Percentiles rank a stretch among this genome's conserved stretches.
These are phyloP conservation scores for Leptinotarsa haldemani DNA, from an alignment of 2,888 invertebrate species.

Conservation along the genomic window DNA sequence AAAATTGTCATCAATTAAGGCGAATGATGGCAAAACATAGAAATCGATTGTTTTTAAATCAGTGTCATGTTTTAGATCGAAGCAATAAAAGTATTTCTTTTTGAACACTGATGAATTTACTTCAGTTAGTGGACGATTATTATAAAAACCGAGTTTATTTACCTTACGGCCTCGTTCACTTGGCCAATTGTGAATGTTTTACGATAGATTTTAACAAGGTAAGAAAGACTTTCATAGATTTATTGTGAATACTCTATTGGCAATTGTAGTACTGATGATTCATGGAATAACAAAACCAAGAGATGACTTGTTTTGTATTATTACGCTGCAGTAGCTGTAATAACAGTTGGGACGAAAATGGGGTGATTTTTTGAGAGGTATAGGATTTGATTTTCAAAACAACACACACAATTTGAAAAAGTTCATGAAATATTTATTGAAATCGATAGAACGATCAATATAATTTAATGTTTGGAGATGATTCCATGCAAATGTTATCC, in stretches of 20 bases:
- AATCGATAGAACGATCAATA: too few relatives aligned
- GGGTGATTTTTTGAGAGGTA: too few relatives aligned
- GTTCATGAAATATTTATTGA: too few relatives aligned
- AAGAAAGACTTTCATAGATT: background rate
- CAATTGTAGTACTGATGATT: too few relatives aligned
- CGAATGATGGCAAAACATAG: conserved; percentile 25
- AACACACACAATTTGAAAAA: too few relatives aligned
- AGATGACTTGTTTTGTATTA: too few relatives aligned
- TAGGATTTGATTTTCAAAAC: too few relatives aligned
- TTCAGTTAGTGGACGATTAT: conserved; percentile 40
- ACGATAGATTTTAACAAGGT: conserved; percentile 35
- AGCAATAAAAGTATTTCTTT: conserved; percentile 13
- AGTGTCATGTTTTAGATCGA: conserved; percentile 20
- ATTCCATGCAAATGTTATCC: too few relatives aligned
- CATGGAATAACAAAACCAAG: background rate
- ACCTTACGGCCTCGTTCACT: conserved; percentile 46
- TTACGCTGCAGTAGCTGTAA: too few relatives aligned
- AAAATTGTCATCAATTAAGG: conserved; percentile 30
- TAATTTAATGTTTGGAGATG: too few relatives aligned
- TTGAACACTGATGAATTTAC: conserved; percentile 38
- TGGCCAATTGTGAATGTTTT: conserved; percentile 46
- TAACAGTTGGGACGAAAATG: too few relatives aligned
- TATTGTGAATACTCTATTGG: too few relatives aligned
- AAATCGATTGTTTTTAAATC: conserved; percentile 18
- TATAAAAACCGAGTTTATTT: conserved; percentile 36